Percentiles rank a stretch among this genome's conserved stretches.
These are phyloP conservation scores for Sepioteuthis lessoniana DNA, from an alignment of 2,888 invertebrate species.

Conservation along the genomic window DNA sequence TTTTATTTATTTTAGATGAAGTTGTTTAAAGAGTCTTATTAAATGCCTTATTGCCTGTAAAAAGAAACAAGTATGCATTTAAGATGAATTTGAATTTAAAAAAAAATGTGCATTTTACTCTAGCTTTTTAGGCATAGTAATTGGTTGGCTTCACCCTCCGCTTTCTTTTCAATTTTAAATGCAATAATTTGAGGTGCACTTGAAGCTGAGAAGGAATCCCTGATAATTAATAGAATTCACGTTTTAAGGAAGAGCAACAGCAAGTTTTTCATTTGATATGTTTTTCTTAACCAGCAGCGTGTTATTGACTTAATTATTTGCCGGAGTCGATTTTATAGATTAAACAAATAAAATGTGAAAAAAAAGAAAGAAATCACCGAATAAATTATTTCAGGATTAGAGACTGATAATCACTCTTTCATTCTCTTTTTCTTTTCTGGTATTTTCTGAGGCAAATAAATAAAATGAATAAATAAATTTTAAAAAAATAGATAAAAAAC, in stretches of 20 bases:
- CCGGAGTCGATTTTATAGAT: not conserved
- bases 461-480: no score
- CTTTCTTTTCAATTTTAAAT: not conserved
- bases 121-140: not conserved
- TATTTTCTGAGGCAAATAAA: not conserved
- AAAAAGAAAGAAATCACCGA: not conserved
- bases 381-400: not conserved
- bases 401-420: not conserved
- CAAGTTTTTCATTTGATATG: not conserved
- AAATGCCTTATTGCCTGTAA: not conserved
- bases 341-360: not conserved
- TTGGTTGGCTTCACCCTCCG: not conserved
- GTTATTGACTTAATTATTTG: not conserved
- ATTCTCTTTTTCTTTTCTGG: not conserved
- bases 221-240: not conserved
- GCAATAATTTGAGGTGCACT: not conserved
- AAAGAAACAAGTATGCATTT: not conserved
- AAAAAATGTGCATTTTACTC: not conserved
- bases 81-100: not conserved
- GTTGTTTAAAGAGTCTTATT: not conserved
- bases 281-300: not conserved
- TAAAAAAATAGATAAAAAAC: no score
- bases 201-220: conserved; percentile 16
- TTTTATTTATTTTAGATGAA: not conserved
- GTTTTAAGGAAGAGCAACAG: not conserved